Evolutionary conservation across 2,113 vertebrate genomes (phyloP), one percentile per base, ranked within the genome.

Genomic region (Gymnogyps californianus): DNA sequence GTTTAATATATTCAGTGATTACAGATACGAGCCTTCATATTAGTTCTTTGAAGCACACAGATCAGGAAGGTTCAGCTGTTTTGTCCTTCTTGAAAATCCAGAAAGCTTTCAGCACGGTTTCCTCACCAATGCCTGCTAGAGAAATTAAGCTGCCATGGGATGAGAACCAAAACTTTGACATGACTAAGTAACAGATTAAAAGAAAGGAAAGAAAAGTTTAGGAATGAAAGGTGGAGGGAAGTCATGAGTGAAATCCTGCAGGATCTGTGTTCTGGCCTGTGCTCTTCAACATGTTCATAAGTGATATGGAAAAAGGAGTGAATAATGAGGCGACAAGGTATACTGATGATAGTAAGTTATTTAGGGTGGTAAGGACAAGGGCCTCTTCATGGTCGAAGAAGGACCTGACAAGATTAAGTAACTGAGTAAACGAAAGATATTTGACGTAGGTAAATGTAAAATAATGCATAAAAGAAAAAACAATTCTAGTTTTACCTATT

Each of bases 261-360:
- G 96, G 26, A 87, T 85, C 61, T 49, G 31, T 85, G 44, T 85
- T 90, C 90, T 93, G 78, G 81, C 31, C 78, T 91, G 70, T 83
- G 78, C 87, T 83, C 49, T 79, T 96, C 89, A 93, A 55, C 65
- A 44, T 93, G 70, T 69, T 91, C 75, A 5, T 87, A 94, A 85
- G 78, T 69, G 96, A 96, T 96, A 95, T 7, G 61, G 90, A 76
- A 90, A 91, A 93, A 87, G 21, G 70, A 96, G 83, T 95, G 96
- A 96, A 71, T 94, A 94, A 97, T 96, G 96, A 96, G 82, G 93
- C 96, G 96, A 59, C 78, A 91, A 67, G 62, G 93, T 65, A 89
- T 34, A n/a, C 46, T 69, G 93, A 76, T 85, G 96, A 96, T 96
- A 96, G 90, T 61, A 79, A 95, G 96, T 87, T 96, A 96, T 96